phyloP scores from a whole-genome alignment of 92 coral and sea anemone species.

The Bergia puertoricense region DNA sequence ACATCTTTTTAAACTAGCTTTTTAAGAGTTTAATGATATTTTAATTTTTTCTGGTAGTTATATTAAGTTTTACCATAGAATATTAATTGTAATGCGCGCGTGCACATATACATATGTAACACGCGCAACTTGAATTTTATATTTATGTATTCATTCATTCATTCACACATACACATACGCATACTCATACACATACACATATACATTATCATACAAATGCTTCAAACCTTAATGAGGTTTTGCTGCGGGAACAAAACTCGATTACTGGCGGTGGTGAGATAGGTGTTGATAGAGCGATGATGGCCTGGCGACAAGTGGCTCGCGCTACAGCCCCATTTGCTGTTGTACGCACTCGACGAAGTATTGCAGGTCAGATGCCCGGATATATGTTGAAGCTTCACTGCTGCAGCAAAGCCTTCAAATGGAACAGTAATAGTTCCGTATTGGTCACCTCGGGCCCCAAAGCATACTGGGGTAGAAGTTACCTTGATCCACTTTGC shows the following conservation, averaged over 20 bases:
- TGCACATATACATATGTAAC: no score
- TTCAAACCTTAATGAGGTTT: slow-evolving; percentile 1
- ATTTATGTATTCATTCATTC: no score
- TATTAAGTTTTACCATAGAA: no score
- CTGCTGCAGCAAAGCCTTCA: slow-evolving; percentile 28
- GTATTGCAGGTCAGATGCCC: slow-evolving; percentile 9
- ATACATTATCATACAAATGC: no score
- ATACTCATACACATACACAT: no score
- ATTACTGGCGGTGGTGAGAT: neutral
- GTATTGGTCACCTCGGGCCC: slow-evolving; percentile 2
- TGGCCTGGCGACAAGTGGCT: neutral
- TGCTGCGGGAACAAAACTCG: slow-evolving; percentile 9
- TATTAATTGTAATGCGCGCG: no score
- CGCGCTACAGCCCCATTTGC: slow-evolving; percentile 26
- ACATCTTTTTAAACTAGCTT: no score
- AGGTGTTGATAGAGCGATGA: slow-evolving; percentile 3
- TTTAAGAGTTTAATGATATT: no score
- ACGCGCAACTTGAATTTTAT: no score
- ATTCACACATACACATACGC: no score
- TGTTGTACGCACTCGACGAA: neutral
- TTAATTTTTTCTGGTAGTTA: no score
- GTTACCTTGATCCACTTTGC: slow-evolving; percentile 11
- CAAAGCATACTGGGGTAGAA: slow-evolving; percentile 23
- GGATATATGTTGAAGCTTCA: neutral
- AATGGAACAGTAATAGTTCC: neutral